Conservation (phyloP, 2,888 invertebrate species). For the Omphaloscelis lunosa region DNA sequence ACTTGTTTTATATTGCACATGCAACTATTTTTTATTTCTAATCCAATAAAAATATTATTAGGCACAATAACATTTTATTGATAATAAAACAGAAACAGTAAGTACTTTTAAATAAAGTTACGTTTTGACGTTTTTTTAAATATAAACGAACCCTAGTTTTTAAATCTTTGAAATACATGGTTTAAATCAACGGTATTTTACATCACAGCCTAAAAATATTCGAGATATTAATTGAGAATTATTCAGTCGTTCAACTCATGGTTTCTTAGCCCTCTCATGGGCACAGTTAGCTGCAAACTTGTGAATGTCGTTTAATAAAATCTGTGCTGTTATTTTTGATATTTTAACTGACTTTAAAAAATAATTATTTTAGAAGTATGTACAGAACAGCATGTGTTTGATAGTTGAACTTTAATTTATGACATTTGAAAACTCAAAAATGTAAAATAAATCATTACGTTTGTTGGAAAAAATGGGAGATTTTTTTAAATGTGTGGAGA, state of each 20-base stretch:
- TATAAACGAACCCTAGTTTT: background rate
- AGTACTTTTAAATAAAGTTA: background rate
- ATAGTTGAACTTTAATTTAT: background rate
- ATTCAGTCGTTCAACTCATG: background rate
- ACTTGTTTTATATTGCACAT: too few species aligned
- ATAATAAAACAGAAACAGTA: slow-evolving; percentile 13
- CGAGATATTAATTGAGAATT: background rate
- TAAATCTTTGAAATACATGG: background rate
- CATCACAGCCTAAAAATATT: background rate
- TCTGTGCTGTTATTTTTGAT: background rate
- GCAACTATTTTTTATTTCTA: too few species aligned
- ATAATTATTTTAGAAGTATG: background rate
- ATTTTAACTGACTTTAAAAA: background rate
- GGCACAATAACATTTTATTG: slow-evolving; percentile 5
- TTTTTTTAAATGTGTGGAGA: background rate
- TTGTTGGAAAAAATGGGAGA: background rate
- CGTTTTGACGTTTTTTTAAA: background rate
- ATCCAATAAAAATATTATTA: background rate
- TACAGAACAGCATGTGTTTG: too few species aligned
- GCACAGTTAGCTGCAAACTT: background rate
- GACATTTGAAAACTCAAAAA: background rate
- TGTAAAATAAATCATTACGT: background rate
- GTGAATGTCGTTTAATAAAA: background rate
- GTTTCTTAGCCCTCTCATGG: background rate
- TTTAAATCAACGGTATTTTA: background rate